phyloP scores from a whole-genome alignment of 2,797 vertebrate species.

The Eulemur mongoz region DNA sequence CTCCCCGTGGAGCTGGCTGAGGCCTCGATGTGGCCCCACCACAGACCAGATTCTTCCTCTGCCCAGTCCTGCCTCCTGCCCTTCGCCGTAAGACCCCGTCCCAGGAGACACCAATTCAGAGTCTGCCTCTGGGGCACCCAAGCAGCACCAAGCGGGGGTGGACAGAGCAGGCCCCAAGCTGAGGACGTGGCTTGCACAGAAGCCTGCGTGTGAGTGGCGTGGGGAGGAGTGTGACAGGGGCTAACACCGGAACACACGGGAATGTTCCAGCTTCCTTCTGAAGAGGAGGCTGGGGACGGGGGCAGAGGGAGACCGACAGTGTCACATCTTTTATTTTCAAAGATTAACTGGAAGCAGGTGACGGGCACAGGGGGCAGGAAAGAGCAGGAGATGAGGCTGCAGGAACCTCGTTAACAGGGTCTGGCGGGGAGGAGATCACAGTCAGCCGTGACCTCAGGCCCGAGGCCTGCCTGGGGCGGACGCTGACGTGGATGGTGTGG shows the following conservation, averaged over 20 bases:
- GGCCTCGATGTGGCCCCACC: rapidly evolving
- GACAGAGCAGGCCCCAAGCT: rapidly evolving
- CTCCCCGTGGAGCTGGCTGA: background rate
- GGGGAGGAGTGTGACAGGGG: background rate
- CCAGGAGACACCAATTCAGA: background rate
- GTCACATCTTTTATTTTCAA: background rate
- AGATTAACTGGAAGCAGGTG: background rate
- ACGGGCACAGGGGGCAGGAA: background rate
- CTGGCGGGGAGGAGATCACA: rapidly evolving
- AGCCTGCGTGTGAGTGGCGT: rapidly evolving
- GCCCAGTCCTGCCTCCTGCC: background rate
- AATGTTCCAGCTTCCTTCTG: rapidly evolving
- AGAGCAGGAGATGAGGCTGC: background rate
- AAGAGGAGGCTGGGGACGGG: background rate
- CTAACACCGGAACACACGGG: no score
- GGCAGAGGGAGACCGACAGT: background rate
- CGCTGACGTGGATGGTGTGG: rapidly evolving
- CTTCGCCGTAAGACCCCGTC: rapidly evolving
- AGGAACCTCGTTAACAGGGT: background rate
- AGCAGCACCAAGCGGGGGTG: rapidly evolving
- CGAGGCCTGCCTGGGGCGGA: background rate
- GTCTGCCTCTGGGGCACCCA: background rate
- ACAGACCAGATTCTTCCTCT: background rate
- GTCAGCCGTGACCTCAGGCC: background rate
- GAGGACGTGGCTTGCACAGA: background rate